Evolutionary conservation across 2,797 vertebrate species (phyloP).

Genomic region (Thalassophryne amazonica): DNA sequence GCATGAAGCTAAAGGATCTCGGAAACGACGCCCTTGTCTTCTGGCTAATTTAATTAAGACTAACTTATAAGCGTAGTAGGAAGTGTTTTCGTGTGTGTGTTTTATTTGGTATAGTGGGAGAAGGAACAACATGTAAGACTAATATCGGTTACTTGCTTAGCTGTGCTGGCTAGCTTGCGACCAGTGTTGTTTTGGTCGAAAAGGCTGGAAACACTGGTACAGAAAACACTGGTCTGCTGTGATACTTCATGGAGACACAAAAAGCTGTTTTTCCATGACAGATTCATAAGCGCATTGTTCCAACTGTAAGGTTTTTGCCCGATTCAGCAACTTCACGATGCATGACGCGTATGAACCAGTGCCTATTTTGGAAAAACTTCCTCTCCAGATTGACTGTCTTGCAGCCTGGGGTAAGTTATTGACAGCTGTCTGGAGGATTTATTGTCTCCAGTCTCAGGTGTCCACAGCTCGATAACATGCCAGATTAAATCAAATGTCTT

Average conservation of each 20-base stretch:
- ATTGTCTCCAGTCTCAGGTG: too few relatives aligned
- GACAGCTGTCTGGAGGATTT: too few relatives aligned
- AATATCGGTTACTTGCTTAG: slow-evolving; percentile 31
- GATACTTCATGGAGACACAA: slow-evolving; percentile 31
- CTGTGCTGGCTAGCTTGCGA: slow-evolving; percentile 52
- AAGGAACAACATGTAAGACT: slow-evolving; percentile 4
- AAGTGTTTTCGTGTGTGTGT: background rate
- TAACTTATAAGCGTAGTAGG: background rate
- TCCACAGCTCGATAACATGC: too few relatives aligned
- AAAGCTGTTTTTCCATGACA: slow-evolving; percentile 3
- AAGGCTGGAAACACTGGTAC: background rate
- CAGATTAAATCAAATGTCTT: too few relatives aligned
- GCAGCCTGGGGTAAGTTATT: slow-evolving; percentile 92
- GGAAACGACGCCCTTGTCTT: background rate
- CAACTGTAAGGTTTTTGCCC: background rate
- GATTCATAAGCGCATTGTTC: slow-evolving; percentile 10
- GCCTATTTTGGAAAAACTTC: slow-evolving; percentile 94
- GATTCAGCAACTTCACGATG: slow-evolving; percentile 73
- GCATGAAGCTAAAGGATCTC: slow-evolving; percentile 29
- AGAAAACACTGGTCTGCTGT: background rate
- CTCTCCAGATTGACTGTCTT: slow-evolving; percentile 95
- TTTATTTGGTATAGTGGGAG: background rate
- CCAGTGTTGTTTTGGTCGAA: slow-evolving; percentile 65
- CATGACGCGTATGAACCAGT: slow-evolving; percentile 95
- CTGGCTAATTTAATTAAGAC: background rate